Conservation (phyloP, 1,140 invertebrate genomes). For the Achatina immaculata region DNA sequence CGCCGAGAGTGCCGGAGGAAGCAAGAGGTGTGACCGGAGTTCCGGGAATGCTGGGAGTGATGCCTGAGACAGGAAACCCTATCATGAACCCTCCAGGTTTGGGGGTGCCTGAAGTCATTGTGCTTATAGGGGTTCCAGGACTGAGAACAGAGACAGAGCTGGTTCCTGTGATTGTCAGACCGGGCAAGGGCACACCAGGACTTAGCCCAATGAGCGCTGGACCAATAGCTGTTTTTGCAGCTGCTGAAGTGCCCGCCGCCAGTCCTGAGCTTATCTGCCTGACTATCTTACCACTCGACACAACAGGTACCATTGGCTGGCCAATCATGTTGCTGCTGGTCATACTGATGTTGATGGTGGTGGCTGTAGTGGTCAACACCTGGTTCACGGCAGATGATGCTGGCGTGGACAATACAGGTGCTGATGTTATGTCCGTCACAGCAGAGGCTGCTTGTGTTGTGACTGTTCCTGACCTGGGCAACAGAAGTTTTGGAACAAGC, state of each 20-base stretch:
- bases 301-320: constrained; percentile 48
- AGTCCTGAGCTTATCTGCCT: constrained; percentile 7
- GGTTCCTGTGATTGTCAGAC: constrained; percentile 32
- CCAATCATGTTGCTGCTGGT: constrained; percentile 43
- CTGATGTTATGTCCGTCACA: background rate
- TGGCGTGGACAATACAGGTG: background rate
- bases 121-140: constrained; percentile 32
- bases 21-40: constrained; percentile 42
- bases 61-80: constrained; percentile 19
- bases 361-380: constrained; percentile 9
- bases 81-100: constrained; percentile 22
- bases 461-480: constrained; percentile 25
- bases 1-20: constrained; percentile 11
- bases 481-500: constrained; percentile 24
- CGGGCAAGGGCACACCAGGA: constrained; percentile 28
- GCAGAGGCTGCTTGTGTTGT: constrained; percentile 13
- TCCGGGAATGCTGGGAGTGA: constrained; percentile 32
- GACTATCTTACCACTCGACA: constrained; percentile 12
- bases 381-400: background rate
- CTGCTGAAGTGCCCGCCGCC: background rate
- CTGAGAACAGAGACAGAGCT: constrained; percentile 16
- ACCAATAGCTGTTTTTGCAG: constrained; percentile 27
- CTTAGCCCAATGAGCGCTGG: constrained; percentile 2
- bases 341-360: background rate
- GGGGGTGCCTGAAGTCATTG: constrained; percentile 7